Base-by-base conservation (phyloP, 2,888 invertebrate genomes). In the Myopa tessellatipennis region DNA sequence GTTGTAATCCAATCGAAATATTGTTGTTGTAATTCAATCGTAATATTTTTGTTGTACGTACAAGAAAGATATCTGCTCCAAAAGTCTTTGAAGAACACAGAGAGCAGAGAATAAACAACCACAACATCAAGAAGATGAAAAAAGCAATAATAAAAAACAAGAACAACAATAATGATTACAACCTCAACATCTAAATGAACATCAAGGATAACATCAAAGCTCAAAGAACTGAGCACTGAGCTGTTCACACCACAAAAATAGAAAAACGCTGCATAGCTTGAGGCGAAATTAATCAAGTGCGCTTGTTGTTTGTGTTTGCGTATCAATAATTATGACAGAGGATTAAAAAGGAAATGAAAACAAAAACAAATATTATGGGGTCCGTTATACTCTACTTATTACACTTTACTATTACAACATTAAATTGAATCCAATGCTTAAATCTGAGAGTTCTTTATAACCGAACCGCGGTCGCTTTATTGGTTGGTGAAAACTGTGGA, bases 221-320 rank as follows among this genome's bases (percentile, higher is more conserved):
- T 36, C 69, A 69, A 69, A 69, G 65, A 6, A 34, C 18, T 67
- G 26, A 26, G 2, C 26, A 26, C 26, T 26, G 26, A 26, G 2
- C 26, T 26, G 26, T 16, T 61, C 40, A 58, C 7, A 3, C 12
- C 34, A 69, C 12, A 61, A n/a, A 38, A 14, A 12, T 45, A 14
- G 58, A 65, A 55, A 8, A 77, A 77, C 26, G 34, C 70, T 67
- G 79, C 74, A 74, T 71, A 77, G 58, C 80, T 75, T 58, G 6
- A 38, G 77, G 80, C 79, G 69, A 77, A 80, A 78, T 80, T 80
- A 80, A 80, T 80, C 80, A 80, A 75, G 73, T 40, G 38, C n/a
- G 74, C n/a, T 26, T 6, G 36, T n/a, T 50, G 18, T 63, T 40
- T 58, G n/a, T 36, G 74, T 50, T 65, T 74, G 65, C 63, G 34